Base-by-base conservation (phyloP, 2,888 invertebrate genomes). In the Microplitis deprimator region DNA sequence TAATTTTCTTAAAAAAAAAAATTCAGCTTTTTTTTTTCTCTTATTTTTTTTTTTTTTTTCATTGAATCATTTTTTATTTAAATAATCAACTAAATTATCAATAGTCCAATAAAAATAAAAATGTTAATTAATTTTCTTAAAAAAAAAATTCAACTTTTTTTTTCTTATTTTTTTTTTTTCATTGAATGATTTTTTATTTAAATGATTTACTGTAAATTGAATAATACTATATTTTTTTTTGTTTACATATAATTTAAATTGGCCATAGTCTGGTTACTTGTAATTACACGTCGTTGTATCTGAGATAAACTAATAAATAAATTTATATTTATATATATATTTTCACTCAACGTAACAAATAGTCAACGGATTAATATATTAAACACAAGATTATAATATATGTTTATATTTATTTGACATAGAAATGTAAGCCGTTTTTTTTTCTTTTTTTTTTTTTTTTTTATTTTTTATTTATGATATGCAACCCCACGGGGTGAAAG, bases 391-490 rank as follows among this genome's bases (percentile, higher is more conserved):
- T 16, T 64, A 64, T 20, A 20, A 20, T 64, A 64, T 64, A 64
- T 64, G 20, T 62, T 62, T 62, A 20, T 62, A 8, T 62, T 62
- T 20, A 62, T 62, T 64, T 50, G 50, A 50, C 50, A 50, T 50
- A 50, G 8, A 50, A 29, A 29, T 29, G 13, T 50, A 50, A 50
- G 50, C 50, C 50, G 50, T 50, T 50, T 50, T 10, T 8, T 41
- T 41, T 41, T 3, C 8, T 62, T 16, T 16, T 16, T 62, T 16
- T 62, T 62, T 20, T 62, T 62, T 62, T 64, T 64, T 20, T 64
- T 17, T 20, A 10, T n/a, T 50, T 50, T 50, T 50, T 50, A 29
- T 29, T 29, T 29, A 29, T 50, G 50, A 50, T 50, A 50, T 50
- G 50, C 50, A 50, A 50, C 50, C 50, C 50, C 50, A 50, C 50